phyloP scores from a whole-genome alignment of 2,113 vertebrate genomes.

The Bombycilla garrulus region DNA sequence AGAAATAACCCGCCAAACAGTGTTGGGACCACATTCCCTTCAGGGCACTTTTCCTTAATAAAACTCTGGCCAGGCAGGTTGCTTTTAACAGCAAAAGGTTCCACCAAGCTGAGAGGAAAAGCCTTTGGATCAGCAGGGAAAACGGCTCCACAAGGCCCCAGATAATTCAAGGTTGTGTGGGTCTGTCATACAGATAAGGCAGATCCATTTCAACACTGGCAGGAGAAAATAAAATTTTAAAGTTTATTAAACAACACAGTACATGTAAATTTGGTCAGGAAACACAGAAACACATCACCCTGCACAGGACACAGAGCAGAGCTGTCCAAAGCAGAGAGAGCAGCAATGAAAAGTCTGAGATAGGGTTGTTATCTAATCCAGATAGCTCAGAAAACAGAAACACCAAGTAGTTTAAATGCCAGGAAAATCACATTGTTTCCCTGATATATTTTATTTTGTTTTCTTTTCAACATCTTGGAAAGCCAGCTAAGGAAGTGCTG shows the following conservation, averaged over 20 bases:
- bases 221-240: background rate
- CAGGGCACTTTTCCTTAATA: background rate
- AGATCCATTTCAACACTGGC: background rate
- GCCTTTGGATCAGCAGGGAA: background rate
- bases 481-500: background rate
- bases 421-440: background rate
- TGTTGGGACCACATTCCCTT: background rate
- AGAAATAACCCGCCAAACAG: background rate
- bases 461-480: background rate
- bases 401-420: background rate
- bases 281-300: background rate
- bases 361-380: background rate
- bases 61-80: background rate
- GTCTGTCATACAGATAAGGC: background rate
- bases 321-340: background rate
- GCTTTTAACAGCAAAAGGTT: background rate
- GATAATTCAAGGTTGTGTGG: background rate
- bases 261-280: background rate
- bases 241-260: background rate
- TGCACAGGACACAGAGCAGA: background rate
- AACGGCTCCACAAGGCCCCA: background rate
- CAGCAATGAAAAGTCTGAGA: background rate
- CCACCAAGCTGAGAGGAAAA: background rate
- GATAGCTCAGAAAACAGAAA: background rate
- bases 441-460: no score